These are phyloP conservation scores for Neoniphon sammara DNA, from an alignment of 2,797 vertebrate species.

Conservation along the genomic window DNA sequence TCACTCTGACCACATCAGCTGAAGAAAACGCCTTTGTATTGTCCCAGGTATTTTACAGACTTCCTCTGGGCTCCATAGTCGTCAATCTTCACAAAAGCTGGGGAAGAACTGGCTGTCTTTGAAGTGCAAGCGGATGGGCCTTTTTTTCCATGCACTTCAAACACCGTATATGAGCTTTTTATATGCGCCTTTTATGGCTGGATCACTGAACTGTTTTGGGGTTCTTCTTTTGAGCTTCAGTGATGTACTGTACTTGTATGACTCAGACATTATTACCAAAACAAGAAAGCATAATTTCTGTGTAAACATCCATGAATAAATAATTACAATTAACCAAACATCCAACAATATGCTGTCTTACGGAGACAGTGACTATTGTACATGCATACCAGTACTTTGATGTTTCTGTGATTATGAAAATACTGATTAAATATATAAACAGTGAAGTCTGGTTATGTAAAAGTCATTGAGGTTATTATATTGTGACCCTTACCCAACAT, in stretches of 20 bases:
- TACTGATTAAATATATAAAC: neutral
- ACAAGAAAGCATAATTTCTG: neutral
- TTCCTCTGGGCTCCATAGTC: constrained; percentile 73
- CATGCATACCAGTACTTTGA: neutral
- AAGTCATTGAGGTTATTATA: neutral
- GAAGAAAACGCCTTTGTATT: constrained; percentile 65
- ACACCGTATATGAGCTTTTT: constrained; percentile 74
- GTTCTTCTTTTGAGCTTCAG: neutral
- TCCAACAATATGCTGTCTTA: neutral
- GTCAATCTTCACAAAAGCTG: constrained; percentile 67
- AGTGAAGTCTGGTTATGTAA: neutral
- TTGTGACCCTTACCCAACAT: neutral
- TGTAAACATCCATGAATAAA: neutral
- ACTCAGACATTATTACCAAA: neutral
- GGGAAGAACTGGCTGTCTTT: constrained; percentile 73
- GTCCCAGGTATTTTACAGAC: constrained; percentile 73
- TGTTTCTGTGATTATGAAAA: neutral
- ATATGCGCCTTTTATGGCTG: constrained; percentile 59
- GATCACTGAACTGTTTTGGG: constrained; percentile 39
- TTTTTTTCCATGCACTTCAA: constrained; percentile 76
- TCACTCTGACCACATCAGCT: constrained; percentile 57
- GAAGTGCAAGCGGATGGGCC: constrained; percentile 75
- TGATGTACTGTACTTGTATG: neutral
- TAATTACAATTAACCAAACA: neutral
- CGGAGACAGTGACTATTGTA: neutral